phyloP scores from a whole-genome alignment of 2,797 vertebrate genomes.

The Artibeus lituratus region DNA sequence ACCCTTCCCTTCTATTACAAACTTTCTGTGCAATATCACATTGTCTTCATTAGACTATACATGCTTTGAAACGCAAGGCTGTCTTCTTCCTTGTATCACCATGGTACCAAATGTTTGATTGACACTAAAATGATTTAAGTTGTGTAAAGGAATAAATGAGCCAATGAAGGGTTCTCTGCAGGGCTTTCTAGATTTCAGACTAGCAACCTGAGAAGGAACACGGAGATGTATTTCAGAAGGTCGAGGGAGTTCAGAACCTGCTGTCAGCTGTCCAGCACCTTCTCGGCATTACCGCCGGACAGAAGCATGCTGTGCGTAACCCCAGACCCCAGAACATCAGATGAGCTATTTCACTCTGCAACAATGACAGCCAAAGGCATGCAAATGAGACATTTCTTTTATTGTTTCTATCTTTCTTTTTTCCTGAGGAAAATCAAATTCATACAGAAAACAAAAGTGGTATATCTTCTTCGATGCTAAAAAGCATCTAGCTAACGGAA shows the following conservation, averaged over 20 bases:
- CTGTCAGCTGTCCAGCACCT: neutral
- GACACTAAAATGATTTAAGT: neutral
- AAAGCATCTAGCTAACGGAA: slow-evolving; percentile 3
- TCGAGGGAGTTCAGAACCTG: neutral
- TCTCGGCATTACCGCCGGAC: neutral
- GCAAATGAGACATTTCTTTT: neutral
- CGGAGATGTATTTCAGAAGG: neutral
- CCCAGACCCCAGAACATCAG: neutral
- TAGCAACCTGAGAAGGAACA: neutral
- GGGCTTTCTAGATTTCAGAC: neutral
- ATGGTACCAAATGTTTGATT: neutral
- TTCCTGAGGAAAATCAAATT: neutral
- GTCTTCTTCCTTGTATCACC: neutral
- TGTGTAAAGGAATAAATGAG: neutral
- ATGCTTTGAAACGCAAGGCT: neutral
- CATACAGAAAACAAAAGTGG: neutral
- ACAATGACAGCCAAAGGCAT: neutral
- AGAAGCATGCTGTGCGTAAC: neutral
- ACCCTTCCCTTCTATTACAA: neutral
- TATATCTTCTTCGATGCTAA: neutral
- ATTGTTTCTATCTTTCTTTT: neutral
- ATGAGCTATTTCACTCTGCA: neutral
- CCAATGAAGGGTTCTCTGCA: neutral
- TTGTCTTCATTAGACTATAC: slow-evolving; percentile 10
- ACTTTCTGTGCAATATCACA: neutral